Conservation (phyloP, 2,113 vertebrate species). For the Gulo gulo region DNA sequence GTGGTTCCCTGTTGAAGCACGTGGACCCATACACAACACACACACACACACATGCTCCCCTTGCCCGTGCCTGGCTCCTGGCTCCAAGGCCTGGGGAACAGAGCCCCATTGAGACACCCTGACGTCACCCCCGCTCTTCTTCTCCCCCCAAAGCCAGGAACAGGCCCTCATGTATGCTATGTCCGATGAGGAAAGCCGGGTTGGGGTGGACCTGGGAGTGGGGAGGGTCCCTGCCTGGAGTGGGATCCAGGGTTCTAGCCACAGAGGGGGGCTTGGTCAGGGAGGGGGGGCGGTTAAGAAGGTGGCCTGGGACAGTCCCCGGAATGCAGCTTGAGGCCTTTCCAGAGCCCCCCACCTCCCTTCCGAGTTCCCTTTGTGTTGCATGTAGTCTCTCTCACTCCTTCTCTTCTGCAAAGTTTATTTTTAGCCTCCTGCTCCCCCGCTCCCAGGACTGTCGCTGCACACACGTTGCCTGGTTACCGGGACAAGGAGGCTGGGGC, state of each 20-base stretch:
- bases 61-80: slow-evolving; percentile 76
- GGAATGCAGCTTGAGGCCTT: slow-evolving; percentile 56
- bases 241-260: slow-evolving; percentile 7
- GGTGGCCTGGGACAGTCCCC: slow-evolving; percentile 53
- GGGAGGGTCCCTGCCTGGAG: slow-evolving; percentile 43
- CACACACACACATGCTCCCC: slow-evolving; percentile 64
- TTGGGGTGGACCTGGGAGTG: slow-evolving; percentile 47
- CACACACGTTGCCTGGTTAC: slow-evolving; percentile 80
- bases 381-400: slow-evolving; percentile 79
- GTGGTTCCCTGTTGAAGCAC: slow-evolving; percentile 70
- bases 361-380: slow-evolving; percentile 77
- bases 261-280: background rate
- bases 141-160: slow-evolving; percentile 72
- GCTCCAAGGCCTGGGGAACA: slow-evolving; percentile 79
- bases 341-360: slow-evolving; percentile 59
- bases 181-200: slow-evolving; percentile 51
- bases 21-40: slow-evolving; percentile 70
- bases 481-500: slow-evolving; percentile 80
- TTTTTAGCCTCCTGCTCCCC: slow-evolving; percentile 82
- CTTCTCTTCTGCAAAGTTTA: slow-evolving; percentile 84
- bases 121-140: slow-evolving; percentile 76
- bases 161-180: slow-evolving; percentile 76
- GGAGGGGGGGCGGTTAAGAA: background rate
- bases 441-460: slow-evolving; percentile 79
- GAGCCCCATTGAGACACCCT: slow-evolving; percentile 83